Conservation (phyloP, 2,888 invertebrate species). For the Liposcelis brunnea region DNA sequence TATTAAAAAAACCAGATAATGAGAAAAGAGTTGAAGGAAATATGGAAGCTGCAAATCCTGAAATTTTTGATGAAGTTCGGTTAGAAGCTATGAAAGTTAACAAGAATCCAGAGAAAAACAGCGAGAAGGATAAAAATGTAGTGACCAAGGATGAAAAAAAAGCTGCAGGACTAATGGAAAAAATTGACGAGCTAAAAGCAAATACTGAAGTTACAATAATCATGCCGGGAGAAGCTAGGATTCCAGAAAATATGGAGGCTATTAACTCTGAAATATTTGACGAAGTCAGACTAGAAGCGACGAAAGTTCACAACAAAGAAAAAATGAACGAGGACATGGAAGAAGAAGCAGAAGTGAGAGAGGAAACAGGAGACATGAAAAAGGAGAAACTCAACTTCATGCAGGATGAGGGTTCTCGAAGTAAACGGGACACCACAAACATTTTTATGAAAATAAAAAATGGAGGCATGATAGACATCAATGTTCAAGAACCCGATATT, state of each 20-base stretch:
- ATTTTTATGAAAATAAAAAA: background rate
- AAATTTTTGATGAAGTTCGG: too few species aligned
- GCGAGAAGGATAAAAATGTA: too few species aligned
- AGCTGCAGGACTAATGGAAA: too few species aligned
- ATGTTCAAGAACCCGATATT: too few species aligned
- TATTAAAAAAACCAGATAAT: background rate
- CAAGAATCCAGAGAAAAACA: too few species aligned
- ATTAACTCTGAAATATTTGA: background rate
- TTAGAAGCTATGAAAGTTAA: too few species aligned
- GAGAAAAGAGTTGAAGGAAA: too few species aligned
- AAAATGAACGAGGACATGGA: background rate
- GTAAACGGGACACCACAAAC: slow-evolving; percentile 7
- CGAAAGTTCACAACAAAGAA: background rate
- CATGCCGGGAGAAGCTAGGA: slow-evolving; percentile 7
- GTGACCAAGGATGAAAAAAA: too few species aligned
- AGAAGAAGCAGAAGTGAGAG: slow-evolving; percentile 4
- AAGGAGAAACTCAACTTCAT: slow-evolving; percentile 6
- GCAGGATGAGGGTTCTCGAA: slow-evolving; percentile 6
- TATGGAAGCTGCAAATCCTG: too few species aligned
- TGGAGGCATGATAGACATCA: too few species aligned
- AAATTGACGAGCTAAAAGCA: too few species aligned
- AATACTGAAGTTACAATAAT: too few species aligned
- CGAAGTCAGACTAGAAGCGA: background rate
- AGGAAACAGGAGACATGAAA: background rate
- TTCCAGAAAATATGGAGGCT: slow-evolving; percentile 4